Conservation (phyloP, 2,888 invertebrate genomes). For the Athetis lepigone region DNA sequence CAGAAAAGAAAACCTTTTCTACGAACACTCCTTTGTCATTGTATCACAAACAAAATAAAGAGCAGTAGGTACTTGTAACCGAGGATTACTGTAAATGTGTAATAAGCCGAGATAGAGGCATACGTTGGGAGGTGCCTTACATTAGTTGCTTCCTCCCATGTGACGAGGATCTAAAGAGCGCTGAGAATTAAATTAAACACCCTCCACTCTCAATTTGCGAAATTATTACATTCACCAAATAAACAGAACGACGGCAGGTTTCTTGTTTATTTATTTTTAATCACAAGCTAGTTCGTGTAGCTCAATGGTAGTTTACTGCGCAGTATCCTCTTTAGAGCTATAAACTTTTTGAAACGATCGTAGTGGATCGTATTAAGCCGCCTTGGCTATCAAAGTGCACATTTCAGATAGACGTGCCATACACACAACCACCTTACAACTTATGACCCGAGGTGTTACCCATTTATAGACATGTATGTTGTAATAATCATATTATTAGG, state of each 20-base stretch:
- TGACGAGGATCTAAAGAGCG: slow-evolving; percentile 44
- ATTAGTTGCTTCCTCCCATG: slow-evolving; percentile 14
- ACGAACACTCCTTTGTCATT: slow-evolving; percentile 19
- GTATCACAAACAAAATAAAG: slow-evolving; percentile 17
- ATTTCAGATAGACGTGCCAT: background rate
- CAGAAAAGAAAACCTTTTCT: background rate
- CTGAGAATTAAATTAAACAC: slow-evolving; percentile 57
- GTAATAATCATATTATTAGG: too few species aligned
- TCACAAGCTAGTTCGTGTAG: slow-evolving; percentile 29
- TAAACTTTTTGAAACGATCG: slow-evolving; percentile 34
- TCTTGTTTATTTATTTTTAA: slow-evolving; percentile 51
- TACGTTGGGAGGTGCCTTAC: slow-evolving; percentile 2
- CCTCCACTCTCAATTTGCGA: slow-evolving; percentile 45
- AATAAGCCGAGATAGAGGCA: slow-evolving; percentile 24
- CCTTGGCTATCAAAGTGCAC: slow-evolving; percentile 39
- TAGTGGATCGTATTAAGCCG: slow-evolving; percentile 15
- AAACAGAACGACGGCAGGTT: slow-evolving; percentile 26
- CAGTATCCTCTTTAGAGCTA: slow-evolving; percentile 18
- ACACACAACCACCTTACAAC: slow-evolving; percentile 4
- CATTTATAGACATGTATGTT: background rate
- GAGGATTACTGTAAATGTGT: slow-evolving; percentile 28
- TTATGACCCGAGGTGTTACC: background rate
- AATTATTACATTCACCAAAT: slow-evolving; percentile 50
- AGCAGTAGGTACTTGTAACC: slow-evolving; percentile 13
- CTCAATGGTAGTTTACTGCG: slow-evolving; percentile 11